These are phyloP conservation scores for Serripes groenlandicus DNA, from an alignment of 2,888 invertebrate species.

Conservation along the genomic window DNA sequence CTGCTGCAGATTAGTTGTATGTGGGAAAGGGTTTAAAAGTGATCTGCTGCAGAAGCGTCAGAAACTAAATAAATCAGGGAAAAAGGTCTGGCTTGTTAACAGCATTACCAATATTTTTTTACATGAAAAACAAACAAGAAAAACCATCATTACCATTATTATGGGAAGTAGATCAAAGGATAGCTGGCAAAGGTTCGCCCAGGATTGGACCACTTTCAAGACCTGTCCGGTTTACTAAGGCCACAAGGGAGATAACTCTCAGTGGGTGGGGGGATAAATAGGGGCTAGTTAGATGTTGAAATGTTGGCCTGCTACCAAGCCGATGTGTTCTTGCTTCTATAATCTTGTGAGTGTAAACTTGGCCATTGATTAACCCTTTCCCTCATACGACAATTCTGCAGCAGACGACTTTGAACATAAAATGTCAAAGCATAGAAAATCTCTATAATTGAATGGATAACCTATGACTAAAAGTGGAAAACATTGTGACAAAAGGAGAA, in stretches of 20 bases:
- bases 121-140: too few relatives aligned
- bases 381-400: not conserved
- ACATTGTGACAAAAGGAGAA: not conserved
- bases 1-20: too few relatives aligned
- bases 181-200: not conserved
- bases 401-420: not conserved
- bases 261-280: conserved; percentile 8
- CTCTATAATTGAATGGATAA: too few relatives aligned
- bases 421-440: not conserved
- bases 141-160: too few relatives aligned
- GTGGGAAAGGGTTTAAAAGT: too few relatives aligned
- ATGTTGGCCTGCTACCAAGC: conserved; percentile 3
- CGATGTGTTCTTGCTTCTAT: not conserved
- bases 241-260: conserved; percentile 15
- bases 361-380: not conserved
- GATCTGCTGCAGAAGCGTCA: too few relatives aligned
- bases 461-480: not conserved
- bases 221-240: not conserved
- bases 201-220: not conserved
- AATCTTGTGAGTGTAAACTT: not conserved
- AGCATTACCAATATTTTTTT: too few relatives aligned
- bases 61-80: too few relatives aligned
- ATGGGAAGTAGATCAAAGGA: too few relatives aligned
- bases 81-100: too few relatives aligned
- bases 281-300: conserved; percentile 20